Evolutionary conservation across 2,797 vertebrate species (phyloP), one percentile per base, ranked within the genome.

Genomic region (Helarctos malayanus): DNA sequence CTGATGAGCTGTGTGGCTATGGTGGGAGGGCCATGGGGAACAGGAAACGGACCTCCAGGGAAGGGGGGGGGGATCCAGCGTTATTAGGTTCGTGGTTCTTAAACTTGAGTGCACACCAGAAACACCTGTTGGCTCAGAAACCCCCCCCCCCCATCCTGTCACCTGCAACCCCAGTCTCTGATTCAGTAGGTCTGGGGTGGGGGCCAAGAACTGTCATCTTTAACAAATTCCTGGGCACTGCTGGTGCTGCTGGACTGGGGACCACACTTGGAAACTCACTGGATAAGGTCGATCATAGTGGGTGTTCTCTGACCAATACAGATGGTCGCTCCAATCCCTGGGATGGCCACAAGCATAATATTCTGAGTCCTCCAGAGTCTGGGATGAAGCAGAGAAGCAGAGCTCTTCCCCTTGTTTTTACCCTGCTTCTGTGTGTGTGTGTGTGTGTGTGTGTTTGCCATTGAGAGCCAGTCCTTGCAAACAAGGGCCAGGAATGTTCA

Each of bases 401-500:
- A 14, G 2, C 8, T 52, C n/a, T 35, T 69, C 7, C 12, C 29
- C 12, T 15, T 27, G 18, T 87, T 87, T 45, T 27, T 69, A 52
- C 35, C 15, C 16, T 1, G 8, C 35, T 59, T 87, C 59, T 94
- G 35, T 29, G 90, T 38, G 38, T 38, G 38, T 38, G 35, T 38
- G 35, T 41, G 41, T 41, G 41, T 41, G 41, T 41, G 41, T 41
- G 41, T 41, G 41, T 41, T 5, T 41, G 83, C 32, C 1, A 11
- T 69, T 29, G 68, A 68, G 84, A 94, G 63, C 59, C 75, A 89
- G 35, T 71, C 56, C 76, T 78, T 83, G 41, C 13, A 59, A 94
- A 79, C 21, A 27, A 29, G 56, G 83, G 73, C 91, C 80, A 84
- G 68, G 89, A 96, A 45, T 18, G 19, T 68, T 79, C 61, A 35